phyloP scores from a whole-genome alignment of 2,113 vertebrate genomes.

The Puffinus mauretanicus region DNA sequence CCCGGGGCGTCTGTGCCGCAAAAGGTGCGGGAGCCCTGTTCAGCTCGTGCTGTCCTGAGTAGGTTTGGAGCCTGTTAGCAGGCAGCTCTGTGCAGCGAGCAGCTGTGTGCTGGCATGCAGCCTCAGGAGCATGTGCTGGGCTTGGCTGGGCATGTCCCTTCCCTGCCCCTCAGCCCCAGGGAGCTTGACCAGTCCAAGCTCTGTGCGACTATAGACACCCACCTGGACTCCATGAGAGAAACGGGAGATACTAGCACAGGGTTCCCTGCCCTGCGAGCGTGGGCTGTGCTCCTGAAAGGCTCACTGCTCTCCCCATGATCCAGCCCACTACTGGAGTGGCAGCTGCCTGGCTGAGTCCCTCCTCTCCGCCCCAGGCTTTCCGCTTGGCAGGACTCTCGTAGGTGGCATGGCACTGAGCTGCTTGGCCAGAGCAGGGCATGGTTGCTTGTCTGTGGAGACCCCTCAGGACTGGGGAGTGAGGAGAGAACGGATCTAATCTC shows the following conservation, averaged over 20 bases:
- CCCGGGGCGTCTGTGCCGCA: slow-evolving; percentile 15
- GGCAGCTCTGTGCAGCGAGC: not conserved
- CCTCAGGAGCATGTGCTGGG: slow-evolving; percentile 20
- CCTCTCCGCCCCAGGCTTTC: not conserved
- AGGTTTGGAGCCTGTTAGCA: slow-evolving; percentile 24
- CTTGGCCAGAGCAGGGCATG: not conserved
- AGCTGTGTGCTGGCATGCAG: not conserved
- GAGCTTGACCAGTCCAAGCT: not conserved
- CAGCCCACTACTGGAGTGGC: not conserved
- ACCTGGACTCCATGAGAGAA: not conserved
- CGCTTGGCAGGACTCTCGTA: not conserved
- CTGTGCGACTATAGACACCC: not conserved
- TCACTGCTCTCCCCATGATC: not conserved
- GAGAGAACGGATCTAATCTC: not conserved
- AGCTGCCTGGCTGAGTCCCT: not conserved
- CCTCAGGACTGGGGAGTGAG: not conserved
- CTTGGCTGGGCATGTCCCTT: slow-evolving; percentile 5
- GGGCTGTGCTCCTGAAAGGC: not conserved
- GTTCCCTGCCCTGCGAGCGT: not conserved
- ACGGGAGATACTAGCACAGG: fast-evolving
- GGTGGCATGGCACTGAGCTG: slow-evolving; percentile 5
- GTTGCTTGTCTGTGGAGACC: not conserved
- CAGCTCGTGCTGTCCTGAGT: slow-evolving; percentile 29
- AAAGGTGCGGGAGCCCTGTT: slow-evolving; percentile 53
- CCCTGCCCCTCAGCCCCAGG: not conserved